A percentile compares a stretch with the other conserved stretches of the same genome.
These are phyloP conservation scores for Malthinus seriepunctatus DNA, from an alignment of 2,888 invertebrate species.

Conservation along the genomic window DNA sequence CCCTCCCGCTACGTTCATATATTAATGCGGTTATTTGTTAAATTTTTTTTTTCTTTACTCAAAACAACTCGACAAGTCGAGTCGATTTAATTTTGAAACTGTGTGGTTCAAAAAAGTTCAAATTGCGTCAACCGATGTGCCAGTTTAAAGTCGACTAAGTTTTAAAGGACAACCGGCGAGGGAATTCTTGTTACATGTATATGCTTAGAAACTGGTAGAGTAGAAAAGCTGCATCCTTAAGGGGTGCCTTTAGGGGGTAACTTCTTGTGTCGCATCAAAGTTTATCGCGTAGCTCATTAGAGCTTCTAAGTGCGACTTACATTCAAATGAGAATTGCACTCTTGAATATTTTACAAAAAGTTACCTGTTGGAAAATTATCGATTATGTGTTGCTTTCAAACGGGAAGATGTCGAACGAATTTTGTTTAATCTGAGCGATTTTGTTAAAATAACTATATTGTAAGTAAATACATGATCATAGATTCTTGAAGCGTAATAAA, in stretches of 20 bases:
- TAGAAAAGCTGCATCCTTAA: slow-evolving; percentile 31
- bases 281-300: slow-evolving; percentile 35
- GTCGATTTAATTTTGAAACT: not conserved
- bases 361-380: slow-evolving; percentile 29
- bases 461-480: not conserved
- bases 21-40: slow-evolving; percentile 14
- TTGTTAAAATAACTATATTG: not conserved
- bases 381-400: slow-evolving; percentile 14
- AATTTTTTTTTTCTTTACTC: not conserved
- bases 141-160: slow-evolving; percentile 28
- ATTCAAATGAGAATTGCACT: slow-evolving; percentile 26
- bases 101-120: slow-evolving; percentile 18
- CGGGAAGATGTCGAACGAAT: not conserved
- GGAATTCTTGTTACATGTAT: slow-evolving; percentile 36
- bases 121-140: slow-evolving; percentile 24
- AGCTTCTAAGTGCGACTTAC: slow-evolving; percentile 30
- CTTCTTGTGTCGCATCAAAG: slow-evolving; percentile 32
- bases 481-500: not conserved
- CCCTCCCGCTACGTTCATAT: slow-evolving; percentile 11
- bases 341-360: slow-evolving; percentile 22
- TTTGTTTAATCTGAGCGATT: not conserved
- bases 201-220: slow-evolving; percentile 26
- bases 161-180: slow-evolving; percentile 36
- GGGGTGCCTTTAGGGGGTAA: slow-evolving; percentile 33
- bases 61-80: not conserved